These are phyloP conservation scores for Leptobrachium leishanense DNA, from an alignment of 2,113 vertebrate genomes.

Conservation along the genomic window DNA sequence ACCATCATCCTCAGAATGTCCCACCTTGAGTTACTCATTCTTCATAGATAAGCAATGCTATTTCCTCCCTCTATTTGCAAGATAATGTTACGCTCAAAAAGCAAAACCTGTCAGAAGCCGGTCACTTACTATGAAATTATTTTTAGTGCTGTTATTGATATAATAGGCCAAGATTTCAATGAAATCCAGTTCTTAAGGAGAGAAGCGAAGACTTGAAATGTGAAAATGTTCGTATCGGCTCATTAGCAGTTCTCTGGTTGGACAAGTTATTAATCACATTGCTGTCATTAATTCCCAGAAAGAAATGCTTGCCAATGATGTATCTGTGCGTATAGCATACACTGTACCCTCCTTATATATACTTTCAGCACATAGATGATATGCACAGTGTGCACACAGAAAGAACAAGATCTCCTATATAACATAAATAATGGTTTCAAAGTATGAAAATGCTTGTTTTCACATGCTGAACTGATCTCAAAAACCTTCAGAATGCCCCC, in stretches of 20 bases:
- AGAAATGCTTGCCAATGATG: background rate
- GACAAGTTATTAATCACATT: constrained; percentile 57
- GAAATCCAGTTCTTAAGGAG: constrained; percentile 14
- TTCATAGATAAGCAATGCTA: too few species aligned
- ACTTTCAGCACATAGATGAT: too few species aligned
- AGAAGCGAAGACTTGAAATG: constrained; percentile 1
- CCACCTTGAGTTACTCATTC: too few species aligned
- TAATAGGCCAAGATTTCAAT: background rate
- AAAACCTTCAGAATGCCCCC: too few species aligned
- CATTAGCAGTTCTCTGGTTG: constrained; percentile 47
- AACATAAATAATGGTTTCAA: too few species aligned
- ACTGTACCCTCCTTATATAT: too few species aligned
- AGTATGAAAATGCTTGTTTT: too few species aligned
- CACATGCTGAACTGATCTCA: too few species aligned
- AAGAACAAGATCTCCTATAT: too few species aligned
- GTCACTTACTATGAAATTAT: background rate
- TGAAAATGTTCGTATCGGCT: constrained; percentile 43
- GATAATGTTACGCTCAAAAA: background rate
- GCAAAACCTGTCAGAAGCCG: background rate
- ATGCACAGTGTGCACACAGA: too few species aligned
- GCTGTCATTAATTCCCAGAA: constrained; percentile 51
- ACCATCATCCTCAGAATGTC: too few species aligned
- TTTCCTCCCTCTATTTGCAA: background rate
- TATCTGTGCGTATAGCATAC: background rate
- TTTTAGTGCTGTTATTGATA: constrained; percentile 15